Evolutionary conservation across 2,113 vertebrate species (phyloP).

Genomic region (Astur gentilis): DNA sequence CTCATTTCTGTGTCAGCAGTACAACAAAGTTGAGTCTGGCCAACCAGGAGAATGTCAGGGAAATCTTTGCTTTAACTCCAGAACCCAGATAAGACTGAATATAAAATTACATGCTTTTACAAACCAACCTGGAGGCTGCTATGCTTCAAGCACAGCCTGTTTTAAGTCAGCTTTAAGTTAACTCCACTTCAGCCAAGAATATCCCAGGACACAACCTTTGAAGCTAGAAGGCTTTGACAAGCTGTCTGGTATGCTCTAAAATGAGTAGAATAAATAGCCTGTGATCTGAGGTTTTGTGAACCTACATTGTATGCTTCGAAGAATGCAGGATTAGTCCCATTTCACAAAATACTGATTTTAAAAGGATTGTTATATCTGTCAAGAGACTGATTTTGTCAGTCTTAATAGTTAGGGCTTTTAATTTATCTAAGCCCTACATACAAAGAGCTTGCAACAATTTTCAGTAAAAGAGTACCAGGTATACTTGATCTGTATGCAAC

Average conservation of each 20-base stretch:
- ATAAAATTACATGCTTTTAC: neutral
- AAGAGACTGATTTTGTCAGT: neutral
- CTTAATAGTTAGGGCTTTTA: neutral
- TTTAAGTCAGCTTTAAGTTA: conserved; percentile 7
- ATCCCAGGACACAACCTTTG: neutral
- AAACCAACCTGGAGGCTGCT: neutral
- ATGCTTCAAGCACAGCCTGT: neutral
- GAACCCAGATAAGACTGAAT: neutral
- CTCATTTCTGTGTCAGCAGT: neutral
- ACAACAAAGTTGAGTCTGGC: neutral
- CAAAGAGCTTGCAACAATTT: neutral
- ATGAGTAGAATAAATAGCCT: neutral
- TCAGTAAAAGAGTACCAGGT: neutral
- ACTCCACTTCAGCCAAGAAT: neutral
- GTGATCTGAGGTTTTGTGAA: neutral
- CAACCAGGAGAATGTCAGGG: neutral
- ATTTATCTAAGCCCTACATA: neutral
- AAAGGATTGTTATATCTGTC: neutral
- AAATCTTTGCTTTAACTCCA: neutral
- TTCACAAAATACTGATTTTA: neutral
- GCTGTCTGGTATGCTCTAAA: neutral
- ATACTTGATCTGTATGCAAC: neutral
- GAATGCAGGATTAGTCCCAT: neutral
- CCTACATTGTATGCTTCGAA: neutral
- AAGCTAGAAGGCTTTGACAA: conserved; percentile 19